A percentile compares a stretch with the other conserved stretches of the same genome.
Evolutionary conservation across 1,140 invertebrate genomes (phyloP).

Genomic region (Musca vetustissima): DNA sequence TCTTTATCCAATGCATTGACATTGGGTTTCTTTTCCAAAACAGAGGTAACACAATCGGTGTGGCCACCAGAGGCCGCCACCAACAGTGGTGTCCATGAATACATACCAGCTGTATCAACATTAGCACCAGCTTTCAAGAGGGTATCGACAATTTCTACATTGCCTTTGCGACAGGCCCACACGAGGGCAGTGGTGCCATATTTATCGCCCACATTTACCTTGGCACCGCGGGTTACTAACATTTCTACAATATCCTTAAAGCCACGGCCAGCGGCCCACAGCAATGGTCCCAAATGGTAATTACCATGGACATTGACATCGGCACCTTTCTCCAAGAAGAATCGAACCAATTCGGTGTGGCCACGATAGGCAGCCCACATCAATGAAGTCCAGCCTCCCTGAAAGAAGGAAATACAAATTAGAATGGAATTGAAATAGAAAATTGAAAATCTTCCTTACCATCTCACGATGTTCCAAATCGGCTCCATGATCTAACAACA

Average conservation of each 20-base stretch:
- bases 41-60: conserved; percentile 80
- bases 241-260: conserved; percentile 81
- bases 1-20: conserved; percentile 95
- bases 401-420: background rate
- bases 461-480: conserved; percentile 89
- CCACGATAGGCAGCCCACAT: conserved; percentile 99
- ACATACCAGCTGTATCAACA: conserved; percentile 69
- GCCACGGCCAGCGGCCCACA: conserved; percentile 93
- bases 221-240: conserved; percentile 82
- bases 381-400: conserved; percentile 95
- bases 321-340: conserved; percentile 85
- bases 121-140: conserved; percentile 76
- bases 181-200: conserved; percentile 96
- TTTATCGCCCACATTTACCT: conserved; percentile 91
- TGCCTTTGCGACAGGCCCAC: conserved; percentile 92
- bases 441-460: conserved; percentile 60
- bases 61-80: conserved; percentile 79
- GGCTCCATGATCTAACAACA: conserved; percentile 85
- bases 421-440: too few species aligned
- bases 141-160: conserved; percentile 79
- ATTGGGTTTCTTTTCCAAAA: conserved; percentile 90
- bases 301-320: conserved; percentile 96
- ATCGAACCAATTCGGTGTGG: conserved; percentile 72
- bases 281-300: conserved; percentile 82
- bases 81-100: conserved; percentile 92